Conservation (phyloP, 2,888 invertebrate genomes). For the Pristionchus maxplancki region DNA sequence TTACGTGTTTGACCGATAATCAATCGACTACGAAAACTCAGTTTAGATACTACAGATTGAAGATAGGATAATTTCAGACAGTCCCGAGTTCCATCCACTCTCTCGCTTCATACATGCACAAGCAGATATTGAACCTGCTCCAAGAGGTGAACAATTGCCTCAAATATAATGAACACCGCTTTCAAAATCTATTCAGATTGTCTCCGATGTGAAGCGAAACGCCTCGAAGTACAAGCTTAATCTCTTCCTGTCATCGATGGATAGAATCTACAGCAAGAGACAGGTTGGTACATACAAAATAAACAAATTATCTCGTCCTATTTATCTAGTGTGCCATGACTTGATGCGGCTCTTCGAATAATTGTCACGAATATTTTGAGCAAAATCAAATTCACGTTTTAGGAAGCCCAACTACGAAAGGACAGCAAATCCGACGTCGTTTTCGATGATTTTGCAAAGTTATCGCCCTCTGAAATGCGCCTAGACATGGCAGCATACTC, state of each 20-base stretch:
- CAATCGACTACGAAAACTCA: neutral
- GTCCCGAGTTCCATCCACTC: neutral
- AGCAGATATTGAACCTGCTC: conserved; percentile 38
- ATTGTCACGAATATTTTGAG: neutral
- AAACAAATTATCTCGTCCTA: no score
- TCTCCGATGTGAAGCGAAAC: conserved; percentile 24
- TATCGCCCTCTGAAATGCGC: conserved; percentile 21
- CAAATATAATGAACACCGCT: no score
- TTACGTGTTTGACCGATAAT: neutral
- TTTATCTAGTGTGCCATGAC: no score
- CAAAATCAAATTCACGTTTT: no score
- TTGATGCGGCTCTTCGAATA: neutral
- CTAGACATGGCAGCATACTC: conserved; percentile 47
- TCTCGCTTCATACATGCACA: conserved; percentile 25
- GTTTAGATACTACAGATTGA: neutral
- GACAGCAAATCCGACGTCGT: neutral
- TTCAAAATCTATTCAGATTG: neutral
- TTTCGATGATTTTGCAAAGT: neutral
- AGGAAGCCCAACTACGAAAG: conserved; percentile 25
- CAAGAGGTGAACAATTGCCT: conserved; percentile 43
- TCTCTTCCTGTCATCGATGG: conserved; percentile 47
- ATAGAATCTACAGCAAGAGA: conserved; percentile 30
- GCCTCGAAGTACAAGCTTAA: conserved; percentile 44
- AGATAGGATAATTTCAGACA: neutral
- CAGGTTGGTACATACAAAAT: neutral